Conservation (phyloP, 2,113 vertebrate genomes). For the Rana temporaria region DNA sequence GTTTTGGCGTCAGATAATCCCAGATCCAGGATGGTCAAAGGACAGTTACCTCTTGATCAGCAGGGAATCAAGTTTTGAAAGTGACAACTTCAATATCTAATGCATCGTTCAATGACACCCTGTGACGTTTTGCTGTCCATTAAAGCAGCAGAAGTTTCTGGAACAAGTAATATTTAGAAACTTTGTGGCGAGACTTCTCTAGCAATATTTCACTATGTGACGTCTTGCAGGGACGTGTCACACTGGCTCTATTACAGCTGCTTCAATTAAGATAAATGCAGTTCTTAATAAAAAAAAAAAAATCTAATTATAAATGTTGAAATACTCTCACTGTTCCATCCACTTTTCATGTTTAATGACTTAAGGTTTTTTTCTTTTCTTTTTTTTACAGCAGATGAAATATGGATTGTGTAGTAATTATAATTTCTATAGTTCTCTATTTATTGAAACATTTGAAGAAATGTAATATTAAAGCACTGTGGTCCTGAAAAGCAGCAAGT, state of each 20-base stretch:
- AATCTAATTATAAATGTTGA: neutral
- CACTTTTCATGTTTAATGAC: constrained; percentile 5
- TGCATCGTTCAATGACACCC: too few relatives aligned
- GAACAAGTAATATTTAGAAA: too few relatives aligned
- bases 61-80: too few relatives aligned
- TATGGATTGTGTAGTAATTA: neutral
- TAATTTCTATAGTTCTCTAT: neutral
- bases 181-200: neutral
- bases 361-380: neutral
- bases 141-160: too few relatives aligned
- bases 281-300: neutral
- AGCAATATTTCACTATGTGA: neutral
- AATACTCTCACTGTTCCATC: constrained; percentile 1
- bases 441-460: neutral
- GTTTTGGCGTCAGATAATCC: too few relatives aligned
- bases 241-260: neutral
- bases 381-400: neutral
- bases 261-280: constrained; percentile 9
- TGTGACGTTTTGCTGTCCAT: too few relatives aligned
- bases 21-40: too few relatives aligned
- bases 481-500: too few relatives aligned
- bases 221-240: neutral
- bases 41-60: too few relatives aligned
- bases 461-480: too few relatives aligned
- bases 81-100: too few relatives aligned